phyloP scores from a whole-genome alignment of 1,140 invertebrate genomes.

The Oedothorax gibbosus region DNA sequence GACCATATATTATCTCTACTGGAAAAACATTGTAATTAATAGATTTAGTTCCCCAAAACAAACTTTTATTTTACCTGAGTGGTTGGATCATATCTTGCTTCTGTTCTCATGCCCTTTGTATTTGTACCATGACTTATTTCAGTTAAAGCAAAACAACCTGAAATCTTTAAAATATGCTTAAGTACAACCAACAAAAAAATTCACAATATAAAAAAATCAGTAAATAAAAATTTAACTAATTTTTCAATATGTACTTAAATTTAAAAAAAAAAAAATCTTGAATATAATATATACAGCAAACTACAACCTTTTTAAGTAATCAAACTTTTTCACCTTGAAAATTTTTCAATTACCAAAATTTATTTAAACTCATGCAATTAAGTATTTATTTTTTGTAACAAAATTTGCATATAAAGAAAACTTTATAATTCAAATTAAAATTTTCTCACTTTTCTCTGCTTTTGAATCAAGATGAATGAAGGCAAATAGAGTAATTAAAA shows the following conservation, averaged over 20 bases:
- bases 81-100: conserved; percentile 84
- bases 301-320: too few relatives aligned
- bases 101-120: conserved; percentile 89
- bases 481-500: background rate
- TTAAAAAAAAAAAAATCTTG: too few relatives aligned
- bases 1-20: too few relatives aligned
- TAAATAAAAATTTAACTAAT: background rate
- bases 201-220: background rate
- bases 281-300: too few relatives aligned
- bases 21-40: too few relatives aligned
- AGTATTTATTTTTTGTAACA: too few relatives aligned
- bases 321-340: too few relatives aligned
- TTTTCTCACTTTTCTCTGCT: too few relatives aligned
- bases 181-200: conserved; percentile 5
- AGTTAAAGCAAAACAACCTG: conserved; percentile 89
- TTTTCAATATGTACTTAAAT: background rate
- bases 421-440: background rate
- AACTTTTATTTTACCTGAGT: conserved; percentile 68
- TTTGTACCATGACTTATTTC: conserved; percentile 95
- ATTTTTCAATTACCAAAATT: too few relatives aligned
- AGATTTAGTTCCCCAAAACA: too few relatives aligned
- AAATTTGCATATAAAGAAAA: background rate
- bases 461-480: background rate
- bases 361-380: too few relatives aligned
- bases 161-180: conserved; percentile 70